Percentiles rank a stretch among this genome's conserved stretches.
phyloP scores from a whole-genome alignment of 2,888 invertebrate genomes.

The Petrolisthes cinctipes region DNA sequence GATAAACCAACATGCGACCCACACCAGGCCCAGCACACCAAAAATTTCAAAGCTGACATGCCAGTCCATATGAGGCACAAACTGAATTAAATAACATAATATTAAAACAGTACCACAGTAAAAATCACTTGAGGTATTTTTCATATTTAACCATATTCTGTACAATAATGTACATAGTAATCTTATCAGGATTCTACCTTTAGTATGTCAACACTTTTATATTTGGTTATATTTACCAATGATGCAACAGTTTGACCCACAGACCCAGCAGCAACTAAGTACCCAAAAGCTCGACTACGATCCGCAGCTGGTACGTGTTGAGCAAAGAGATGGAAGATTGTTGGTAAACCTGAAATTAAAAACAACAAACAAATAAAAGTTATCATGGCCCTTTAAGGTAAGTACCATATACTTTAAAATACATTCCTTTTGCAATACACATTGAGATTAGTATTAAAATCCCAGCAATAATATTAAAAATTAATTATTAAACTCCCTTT shows the following conservation, averaged over 20 bases:
- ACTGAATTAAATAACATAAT: constrained; percentile 38
- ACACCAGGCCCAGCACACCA: constrained; percentile 78
- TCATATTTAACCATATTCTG: no score
- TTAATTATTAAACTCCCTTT: no score
- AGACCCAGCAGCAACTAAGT: constrained; percentile 80
- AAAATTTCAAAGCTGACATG: constrained; percentile 74
- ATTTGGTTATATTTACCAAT: constrained; percentile 71
- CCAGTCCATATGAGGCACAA: constrained; percentile 62
- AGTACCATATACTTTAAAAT: no score
- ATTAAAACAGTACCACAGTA: background rate
- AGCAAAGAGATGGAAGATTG: constrained; percentile 82
- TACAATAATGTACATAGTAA: no score
- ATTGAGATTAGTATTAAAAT: no score
- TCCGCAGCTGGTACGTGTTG: constrained; percentile 80
- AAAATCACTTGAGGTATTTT: background rate
- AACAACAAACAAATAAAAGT: background rate
- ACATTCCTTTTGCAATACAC: no score
- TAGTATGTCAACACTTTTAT: background rate
- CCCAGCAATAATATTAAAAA: no score
- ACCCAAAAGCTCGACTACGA: constrained; percentile 79
- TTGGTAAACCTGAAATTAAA: constrained; percentile 75
- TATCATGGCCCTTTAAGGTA: background rate
- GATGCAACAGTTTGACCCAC: constrained; percentile 82
- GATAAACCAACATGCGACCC: constrained; percentile 78
- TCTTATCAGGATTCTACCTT: background rate